Percentiles rank a stretch among this genome's conserved stretches.
Evolutionary conservation across 2,113 vertebrate genomes (phyloP).

Genomic region (zebrafish (Danio rerio)): GRCz12tu NC_133177.1:48841501-48842000

Average conservation of each 20-base stretch:
- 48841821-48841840: constrained; percentile 29
- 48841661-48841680: not conserved
- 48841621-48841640: too few species aligned
- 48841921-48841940: constrained; percentile 46
- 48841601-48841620: too few species aligned
- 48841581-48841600: too few species aligned
- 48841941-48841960: constrained; percentile 54
- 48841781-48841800: constrained; percentile 54
- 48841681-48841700: not conserved
- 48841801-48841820: constrained; percentile 51
- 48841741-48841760: constrained; percentile 40
- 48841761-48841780: constrained; percentile 49
- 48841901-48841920: constrained; percentile 54
- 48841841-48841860: constrained; percentile 46
- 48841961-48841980: constrained; percentile 39
- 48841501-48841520: too few species aligned
- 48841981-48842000: constrained; percentile 47
- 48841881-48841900: constrained; percentile 53
- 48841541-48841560: too few species aligned
- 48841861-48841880: constrained; percentile 26
- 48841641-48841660: too few species aligned
- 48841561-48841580: too few species aligned
- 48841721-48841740: constrained; percentile 61
- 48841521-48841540: too few species aligned
- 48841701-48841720: not conserved